phyloP scores from a whole-genome alignment of 2,113 vertebrate species.

The Gnathonemus echidnorhynchus region DNA sequence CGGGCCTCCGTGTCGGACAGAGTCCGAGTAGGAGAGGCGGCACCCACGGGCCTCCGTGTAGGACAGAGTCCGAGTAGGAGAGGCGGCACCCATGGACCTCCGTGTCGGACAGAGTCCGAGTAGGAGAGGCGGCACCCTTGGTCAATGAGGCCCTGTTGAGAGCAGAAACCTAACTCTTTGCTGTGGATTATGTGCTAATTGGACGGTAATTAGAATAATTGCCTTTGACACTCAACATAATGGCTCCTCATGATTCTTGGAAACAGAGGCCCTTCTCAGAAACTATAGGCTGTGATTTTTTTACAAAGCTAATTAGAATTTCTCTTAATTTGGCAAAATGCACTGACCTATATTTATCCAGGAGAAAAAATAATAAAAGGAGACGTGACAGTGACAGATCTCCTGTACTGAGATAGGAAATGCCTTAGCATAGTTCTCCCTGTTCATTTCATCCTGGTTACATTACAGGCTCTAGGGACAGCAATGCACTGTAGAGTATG shows the following conservation, averaged over 20 bases:
- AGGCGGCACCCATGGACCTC: neutral
- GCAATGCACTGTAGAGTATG: neutral
- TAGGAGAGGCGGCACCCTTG: no score
- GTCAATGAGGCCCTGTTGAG: neutral
- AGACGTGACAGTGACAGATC: neutral
- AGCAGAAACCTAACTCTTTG: neutral
- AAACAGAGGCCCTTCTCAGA: neutral
- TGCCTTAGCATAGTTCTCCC: neutral
- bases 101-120: no score
- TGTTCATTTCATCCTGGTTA: neutral
- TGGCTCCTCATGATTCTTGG: neutral
- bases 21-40: no score
- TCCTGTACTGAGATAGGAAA: neutral
- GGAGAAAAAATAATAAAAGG: neutral
- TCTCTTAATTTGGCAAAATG: neutral
- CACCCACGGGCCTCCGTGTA: no score
- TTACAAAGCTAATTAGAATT: neutral
- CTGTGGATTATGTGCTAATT: constrained; percentile 1
- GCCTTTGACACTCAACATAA: neutral
- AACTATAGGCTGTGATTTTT: neutral
- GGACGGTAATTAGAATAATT: neutral
- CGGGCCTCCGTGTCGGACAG: neutral
- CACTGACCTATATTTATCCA: neutral
- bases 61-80: no score
- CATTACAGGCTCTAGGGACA: neutral